phyloP scores from a whole-genome alignment of 1,140 invertebrate species.

The Plodia interpunctella region DNA sequence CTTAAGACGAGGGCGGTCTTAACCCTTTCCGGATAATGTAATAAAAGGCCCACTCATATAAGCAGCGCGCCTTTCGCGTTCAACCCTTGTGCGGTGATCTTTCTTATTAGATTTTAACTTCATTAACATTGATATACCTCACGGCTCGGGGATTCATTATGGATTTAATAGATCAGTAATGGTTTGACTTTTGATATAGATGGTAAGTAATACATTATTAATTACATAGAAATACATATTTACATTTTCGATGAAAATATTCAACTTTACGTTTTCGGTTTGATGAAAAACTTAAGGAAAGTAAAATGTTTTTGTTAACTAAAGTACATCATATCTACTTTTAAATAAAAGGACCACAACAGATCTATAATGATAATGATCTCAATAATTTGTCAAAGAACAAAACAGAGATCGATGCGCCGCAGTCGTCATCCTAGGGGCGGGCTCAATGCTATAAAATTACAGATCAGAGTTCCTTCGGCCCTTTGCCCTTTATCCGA shows the following conservation, averaged over 20 bases:
- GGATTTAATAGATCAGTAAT: background rate
- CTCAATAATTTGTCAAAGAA: conserved; percentile 15
- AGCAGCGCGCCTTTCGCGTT: conserved; percentile 69
- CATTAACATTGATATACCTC: conserved; percentile 14
- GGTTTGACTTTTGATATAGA: background rate
- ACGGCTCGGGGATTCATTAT: background rate
- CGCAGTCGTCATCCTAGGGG: conserved; percentile 54
- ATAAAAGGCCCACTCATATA: conserved; percentile 75
- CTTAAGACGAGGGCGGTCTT: conserved; percentile 48
- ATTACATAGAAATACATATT: no score
- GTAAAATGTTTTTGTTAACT: no score
- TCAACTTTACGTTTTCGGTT: no score
- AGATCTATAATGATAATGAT: background rate
- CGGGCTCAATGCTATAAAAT: conserved; percentile 71
- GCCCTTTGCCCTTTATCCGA: conserved; percentile 69
- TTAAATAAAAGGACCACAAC: no score
- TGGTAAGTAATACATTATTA: no score
- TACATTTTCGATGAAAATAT: no score
- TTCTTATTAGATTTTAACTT: conserved; percentile 40
- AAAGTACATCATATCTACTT: no score
- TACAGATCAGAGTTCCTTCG: conserved; percentile 75
- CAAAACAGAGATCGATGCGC: conserved; percentile 60
- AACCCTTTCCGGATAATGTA: conserved; percentile 73
- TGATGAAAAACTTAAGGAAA: no score
- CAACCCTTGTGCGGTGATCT: conserved; percentile 57